phyloP scores from a whole-genome alignment of 2,113 vertebrate species.

The Cichladusa arquata region DNA sequence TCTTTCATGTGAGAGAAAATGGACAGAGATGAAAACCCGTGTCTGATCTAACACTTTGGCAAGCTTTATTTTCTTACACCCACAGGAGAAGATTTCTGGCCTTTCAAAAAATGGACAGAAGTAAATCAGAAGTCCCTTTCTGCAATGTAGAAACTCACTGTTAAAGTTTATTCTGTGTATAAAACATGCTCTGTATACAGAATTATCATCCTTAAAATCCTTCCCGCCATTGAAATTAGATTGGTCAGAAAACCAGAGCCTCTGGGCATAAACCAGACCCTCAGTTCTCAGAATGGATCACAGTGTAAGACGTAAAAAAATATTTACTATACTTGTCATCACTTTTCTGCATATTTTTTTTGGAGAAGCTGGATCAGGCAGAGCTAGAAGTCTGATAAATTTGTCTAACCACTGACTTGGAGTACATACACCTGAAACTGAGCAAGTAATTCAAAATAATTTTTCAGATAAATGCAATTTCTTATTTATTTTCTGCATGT shows the following conservation, averaged over 20 bases:
- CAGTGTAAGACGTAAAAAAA: slow-evolving; percentile 4
- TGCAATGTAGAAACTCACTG: background rate
- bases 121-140: background rate
- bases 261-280: background rate
- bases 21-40: slow-evolving; percentile 40
- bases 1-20: slow-evolving; percentile 63
- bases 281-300: background rate
- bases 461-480: background rate
- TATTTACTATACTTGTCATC: background rate
- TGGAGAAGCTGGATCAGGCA: background rate
- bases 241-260: background rate
- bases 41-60: background rate
- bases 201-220: background rate
- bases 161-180: background rate
- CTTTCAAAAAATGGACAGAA: slow-evolving; percentile 8
- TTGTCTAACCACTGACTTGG: background rate
- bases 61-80: slow-evolving; percentile 36
- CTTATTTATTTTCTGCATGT: background rate
- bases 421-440: background rate
- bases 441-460: background rate
- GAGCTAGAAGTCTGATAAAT: background rate
- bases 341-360: slow-evolving; percentile 5
- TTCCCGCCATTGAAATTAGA: background rate
- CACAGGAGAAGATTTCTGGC: slow-evolving; percentile 33
- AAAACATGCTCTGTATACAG: background rate